Conservation (phyloP, 2,797 vertebrate species). For the Helicolenus hilgendorfi region DNA sequence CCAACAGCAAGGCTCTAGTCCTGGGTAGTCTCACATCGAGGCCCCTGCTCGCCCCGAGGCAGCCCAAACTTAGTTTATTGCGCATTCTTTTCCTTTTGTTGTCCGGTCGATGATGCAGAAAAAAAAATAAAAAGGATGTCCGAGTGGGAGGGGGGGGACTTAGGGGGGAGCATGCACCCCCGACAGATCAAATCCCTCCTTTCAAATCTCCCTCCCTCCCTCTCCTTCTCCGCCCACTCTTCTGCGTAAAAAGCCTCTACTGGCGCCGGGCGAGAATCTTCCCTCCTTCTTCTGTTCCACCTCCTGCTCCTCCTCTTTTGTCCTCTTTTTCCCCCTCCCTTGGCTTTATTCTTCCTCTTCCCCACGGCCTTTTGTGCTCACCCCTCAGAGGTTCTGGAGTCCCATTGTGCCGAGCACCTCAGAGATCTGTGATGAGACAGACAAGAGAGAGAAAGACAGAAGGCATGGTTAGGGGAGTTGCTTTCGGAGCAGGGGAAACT, state of each 20-base stretch:
- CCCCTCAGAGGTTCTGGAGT: slow-evolving; percentile 74
- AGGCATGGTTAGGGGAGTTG: slow-evolving; percentile 12
- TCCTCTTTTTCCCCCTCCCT: slow-evolving; percentile 22
- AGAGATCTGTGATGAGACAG: slow-evolving; percentile 76
- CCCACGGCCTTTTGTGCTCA: slow-evolving; percentile 54
- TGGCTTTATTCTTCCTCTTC: slow-evolving; percentile 42
- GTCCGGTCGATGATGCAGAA: slow-evolving; percentile 51
- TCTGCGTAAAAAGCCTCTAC: slow-evolving; percentile 5
- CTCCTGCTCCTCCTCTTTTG: slow-evolving; percentile 33
- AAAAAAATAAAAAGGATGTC: slow-evolving; percentile 67
- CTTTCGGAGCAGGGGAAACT: not conserved
- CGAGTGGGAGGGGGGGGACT: slow-evolving; percentile 38
- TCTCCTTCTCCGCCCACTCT: slow-evolving; percentile 27
- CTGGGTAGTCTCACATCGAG: slow-evolving; percentile 84
- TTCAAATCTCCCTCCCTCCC: slow-evolving; percentile 38
- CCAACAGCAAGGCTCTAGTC: slow-evolving; percentile 91
- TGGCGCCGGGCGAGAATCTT: slow-evolving; percentile 21
- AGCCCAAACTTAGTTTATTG: slow-evolving; percentile 59
- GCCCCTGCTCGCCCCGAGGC: slow-evolving; percentile 55
- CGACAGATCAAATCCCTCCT: slow-evolving; percentile 63
- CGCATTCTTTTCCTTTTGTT: slow-evolving; percentile 78
- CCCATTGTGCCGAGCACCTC: slow-evolving; percentile 72
- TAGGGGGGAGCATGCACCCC: slow-evolving; percentile 84
- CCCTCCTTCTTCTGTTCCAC: slow-evolving; percentile 27
- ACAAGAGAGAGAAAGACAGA: not conserved